Evolutionary conservation across 2,113 vertebrate genomes (phyloP), one percentile per base, ranked within the genome.

Genomic region (Procapra przewalskii): DNA sequence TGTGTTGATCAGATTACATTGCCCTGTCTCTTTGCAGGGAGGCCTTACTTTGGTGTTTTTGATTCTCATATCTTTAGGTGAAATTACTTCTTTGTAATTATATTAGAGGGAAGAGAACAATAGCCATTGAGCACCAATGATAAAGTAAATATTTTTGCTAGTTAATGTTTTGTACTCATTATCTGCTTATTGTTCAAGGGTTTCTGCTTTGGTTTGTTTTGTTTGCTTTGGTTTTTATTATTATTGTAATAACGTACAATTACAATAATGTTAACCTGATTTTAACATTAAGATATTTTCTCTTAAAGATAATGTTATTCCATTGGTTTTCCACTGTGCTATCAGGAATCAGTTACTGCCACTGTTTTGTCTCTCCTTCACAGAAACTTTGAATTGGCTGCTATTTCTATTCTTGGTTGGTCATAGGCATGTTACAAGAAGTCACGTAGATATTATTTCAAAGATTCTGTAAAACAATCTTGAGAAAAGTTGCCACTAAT

Each of bases 221-320:
- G 29, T 88, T 88, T 88, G 31, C 52, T 83, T 96, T 97, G 36
- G 62, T 75, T 93, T 88, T 77, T n/a, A 92, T 92, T 90, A 88
- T 82, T 77, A 71, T 45, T 40, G 1, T 71, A 71, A 36, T 71
- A 67, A 67, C 33, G 33, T 62, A 15, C 29, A 62, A 62, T 60
- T 27, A 59, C 25, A 59, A 59, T 59, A 59, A 59, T 57, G 55
- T 57, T 19, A 54, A 54, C 33, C 29, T 94, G 43, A 84, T 43
- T 82, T 55, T 91, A 89, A 36, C 45, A 91, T 89, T 82, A 87
- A 54, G 19, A 7, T 87, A 57, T 90, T 92, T 93, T 57, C 23
- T 57, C 55, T 25, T 57, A 25, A 57, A 57, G 55, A 57, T 57
- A 57, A 57, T 25, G 9, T 57, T 57, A 57, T 57, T 11, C 55